Conservation (phyloP, 1,140 invertebrate species). For the Drosophila lacteicornis region DNA sequence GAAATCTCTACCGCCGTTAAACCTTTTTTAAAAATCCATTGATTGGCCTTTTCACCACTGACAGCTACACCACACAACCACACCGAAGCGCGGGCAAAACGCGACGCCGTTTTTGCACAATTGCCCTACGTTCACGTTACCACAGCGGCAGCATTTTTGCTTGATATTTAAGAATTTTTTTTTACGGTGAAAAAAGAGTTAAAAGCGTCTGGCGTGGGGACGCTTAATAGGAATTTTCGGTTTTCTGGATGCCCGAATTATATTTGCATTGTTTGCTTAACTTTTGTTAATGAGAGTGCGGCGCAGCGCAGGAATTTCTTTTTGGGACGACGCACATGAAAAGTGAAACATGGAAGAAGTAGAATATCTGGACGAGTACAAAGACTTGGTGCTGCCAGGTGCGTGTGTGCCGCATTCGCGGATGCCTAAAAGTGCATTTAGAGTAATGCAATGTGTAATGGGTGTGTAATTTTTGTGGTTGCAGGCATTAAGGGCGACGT, state of each 20-base stretch:
- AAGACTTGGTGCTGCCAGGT: slow-evolving; percentile 73
- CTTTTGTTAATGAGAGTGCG: not conserved
- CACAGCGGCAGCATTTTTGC: slow-evolving; percentile 31
- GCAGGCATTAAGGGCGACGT: slow-evolving; percentile 52
- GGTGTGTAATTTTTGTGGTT: not conserved
- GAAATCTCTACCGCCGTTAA: not conserved
- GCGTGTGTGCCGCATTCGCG: not conserved
- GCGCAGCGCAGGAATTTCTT: not conserved
- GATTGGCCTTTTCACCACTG: not conserved
- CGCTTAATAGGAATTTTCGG: slow-evolving; percentile 1
- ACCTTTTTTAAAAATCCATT: not conserved
- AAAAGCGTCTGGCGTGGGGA: not conserved
- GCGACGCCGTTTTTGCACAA: slow-evolving; percentile 14
- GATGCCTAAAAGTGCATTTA: not conserved
- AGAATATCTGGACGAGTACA: slow-evolving; percentile 74
- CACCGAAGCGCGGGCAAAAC: slow-evolving; percentile 8
- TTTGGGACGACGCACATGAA: slow-evolving; percentile 16
- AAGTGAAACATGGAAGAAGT: slow-evolving; percentile 67
- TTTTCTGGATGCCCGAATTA: not conserved
- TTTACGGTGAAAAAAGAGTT: slow-evolving; percentile 2
- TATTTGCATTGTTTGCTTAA: not conserved
- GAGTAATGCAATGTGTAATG: not conserved
- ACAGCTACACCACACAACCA: not conserved
- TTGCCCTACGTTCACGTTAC: slow-evolving; percentile 24
- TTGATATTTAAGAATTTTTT: slow-evolving; percentile 1